Evolutionary conservation across 1,140 invertebrate genomes (phyloP).

Genomic region (Sitobion miscanthi): DNA sequence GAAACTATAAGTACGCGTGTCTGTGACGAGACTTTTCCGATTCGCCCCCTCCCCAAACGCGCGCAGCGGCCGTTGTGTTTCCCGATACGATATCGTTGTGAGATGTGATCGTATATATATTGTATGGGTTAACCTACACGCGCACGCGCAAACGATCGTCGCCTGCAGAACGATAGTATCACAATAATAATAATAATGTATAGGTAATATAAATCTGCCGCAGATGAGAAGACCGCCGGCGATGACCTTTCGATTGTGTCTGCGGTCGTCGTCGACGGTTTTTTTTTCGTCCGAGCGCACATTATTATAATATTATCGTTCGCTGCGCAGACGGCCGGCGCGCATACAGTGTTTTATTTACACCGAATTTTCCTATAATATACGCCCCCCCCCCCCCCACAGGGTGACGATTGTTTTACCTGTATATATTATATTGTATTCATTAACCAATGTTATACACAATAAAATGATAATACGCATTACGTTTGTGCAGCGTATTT

Average conservation of each 20-base stretch:
- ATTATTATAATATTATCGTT: background rate
- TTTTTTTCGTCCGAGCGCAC: background rate
- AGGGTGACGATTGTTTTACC: too few species aligned
- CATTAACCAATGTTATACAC: background rate
- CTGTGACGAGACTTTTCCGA: too few species aligned
- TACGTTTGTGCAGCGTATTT: background rate
- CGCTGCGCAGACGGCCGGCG: background rate
- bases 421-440: background rate
- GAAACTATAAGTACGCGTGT: too few species aligned
- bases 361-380: too few species aligned
- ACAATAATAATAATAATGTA: too few species aligned
- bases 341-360: background rate
- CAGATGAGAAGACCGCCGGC: background rate
- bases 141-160: background rate
- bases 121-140: too few species aligned
- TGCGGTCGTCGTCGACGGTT: background rate
- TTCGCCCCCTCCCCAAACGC: too few species aligned
- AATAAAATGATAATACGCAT: background rate
- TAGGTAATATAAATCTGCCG: background rate
- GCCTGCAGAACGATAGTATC: background rate
- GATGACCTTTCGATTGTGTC: conserved; percentile 30
- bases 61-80: too few species aligned
- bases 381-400: too few species aligned
- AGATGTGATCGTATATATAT: too few species aligned
- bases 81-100: too few species aligned